Conservation (phyloP, 2,797 vertebrate genomes). For the Acanthurus tractus region DNA sequence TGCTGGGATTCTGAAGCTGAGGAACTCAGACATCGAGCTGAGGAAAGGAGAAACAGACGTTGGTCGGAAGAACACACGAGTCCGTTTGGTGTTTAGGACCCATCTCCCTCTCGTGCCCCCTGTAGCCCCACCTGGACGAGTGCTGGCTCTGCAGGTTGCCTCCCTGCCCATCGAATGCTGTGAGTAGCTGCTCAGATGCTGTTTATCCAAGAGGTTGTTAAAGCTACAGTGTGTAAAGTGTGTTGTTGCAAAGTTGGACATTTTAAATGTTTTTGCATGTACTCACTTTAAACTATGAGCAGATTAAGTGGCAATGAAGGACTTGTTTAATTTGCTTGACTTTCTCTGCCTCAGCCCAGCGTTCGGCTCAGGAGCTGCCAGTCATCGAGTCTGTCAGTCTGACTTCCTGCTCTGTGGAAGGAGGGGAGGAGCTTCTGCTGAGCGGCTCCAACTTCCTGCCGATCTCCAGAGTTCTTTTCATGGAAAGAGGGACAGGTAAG, state of each 20-base stretch:
- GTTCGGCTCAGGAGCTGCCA: conserved; percentile 94
- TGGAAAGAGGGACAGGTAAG: conserved; percentile 92
- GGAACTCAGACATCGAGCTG: conserved; percentile 95
- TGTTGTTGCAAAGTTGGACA: neutral
- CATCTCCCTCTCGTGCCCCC: conserved; percentile 89
- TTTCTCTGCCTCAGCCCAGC: conserved; percentile 86
- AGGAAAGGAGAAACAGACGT: conserved; percentile 97
- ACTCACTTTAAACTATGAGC: neutral
- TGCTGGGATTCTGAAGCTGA: conserved; percentile 93
- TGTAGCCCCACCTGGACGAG: conserved; percentile 82
- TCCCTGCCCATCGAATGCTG: conserved; percentile 95
- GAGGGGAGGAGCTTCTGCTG: conserved; percentile 91
- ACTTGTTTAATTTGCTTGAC: neutral
- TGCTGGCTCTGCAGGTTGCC: conserved; percentile 91
- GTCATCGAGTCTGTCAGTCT: conserved; percentile 91
- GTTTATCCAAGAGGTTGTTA: neutral
- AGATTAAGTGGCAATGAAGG: neutral
- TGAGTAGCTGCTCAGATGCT: conserved; percentile 77
- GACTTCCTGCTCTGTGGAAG: conserved; percentile 90
- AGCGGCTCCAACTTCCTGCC: conserved; percentile 92
- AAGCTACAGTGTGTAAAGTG: neutral
- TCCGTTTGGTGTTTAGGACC: conserved; percentile 92
- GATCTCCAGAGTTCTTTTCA: conserved; percentile 92
- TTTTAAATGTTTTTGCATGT: neutral
- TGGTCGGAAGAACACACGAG: conserved; percentile 93